Conservation (phyloP, 2,113 vertebrate genomes). For the Caranx ignobilis region DNA sequence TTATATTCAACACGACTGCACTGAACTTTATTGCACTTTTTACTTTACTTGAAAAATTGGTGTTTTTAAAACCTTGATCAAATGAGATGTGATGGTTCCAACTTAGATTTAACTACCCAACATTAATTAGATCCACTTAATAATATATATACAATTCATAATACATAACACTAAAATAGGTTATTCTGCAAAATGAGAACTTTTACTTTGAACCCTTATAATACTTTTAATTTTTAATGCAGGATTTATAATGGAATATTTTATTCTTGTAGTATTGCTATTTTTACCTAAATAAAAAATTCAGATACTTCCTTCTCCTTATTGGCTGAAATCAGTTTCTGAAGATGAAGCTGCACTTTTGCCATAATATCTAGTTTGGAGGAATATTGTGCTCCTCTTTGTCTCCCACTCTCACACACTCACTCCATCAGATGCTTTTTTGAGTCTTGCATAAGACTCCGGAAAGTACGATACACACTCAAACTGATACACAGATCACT, state of each 20-base stretch:
- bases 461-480: conserved; percentile 2
- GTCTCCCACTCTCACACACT: background rate
- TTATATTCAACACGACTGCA: too few species aligned
- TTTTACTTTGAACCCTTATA: background rate
- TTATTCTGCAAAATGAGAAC: background rate
- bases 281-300: background rate
- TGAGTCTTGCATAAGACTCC: background rate
- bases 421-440: background rate
- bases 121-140: too few species aligned
- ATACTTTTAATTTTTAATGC: too few species aligned
- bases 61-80: background rate
- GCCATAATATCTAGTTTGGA: background rate
- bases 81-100: too few species aligned
- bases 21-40: background rate
- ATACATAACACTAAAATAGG: background rate
- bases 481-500: conserved; percentile 8
- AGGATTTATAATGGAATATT: background rate
- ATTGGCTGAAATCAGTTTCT: background rate
- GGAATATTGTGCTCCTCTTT: background rate
- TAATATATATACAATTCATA: background rate
- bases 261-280: background rate
- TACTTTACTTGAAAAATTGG: background rate
- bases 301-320: too few species aligned
- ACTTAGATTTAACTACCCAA: too few species aligned
- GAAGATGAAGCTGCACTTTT: background rate